Evolutionary conservation across 2,113 vertebrate genomes (phyloP).

Genomic region (Smithornis capensis): DNA sequence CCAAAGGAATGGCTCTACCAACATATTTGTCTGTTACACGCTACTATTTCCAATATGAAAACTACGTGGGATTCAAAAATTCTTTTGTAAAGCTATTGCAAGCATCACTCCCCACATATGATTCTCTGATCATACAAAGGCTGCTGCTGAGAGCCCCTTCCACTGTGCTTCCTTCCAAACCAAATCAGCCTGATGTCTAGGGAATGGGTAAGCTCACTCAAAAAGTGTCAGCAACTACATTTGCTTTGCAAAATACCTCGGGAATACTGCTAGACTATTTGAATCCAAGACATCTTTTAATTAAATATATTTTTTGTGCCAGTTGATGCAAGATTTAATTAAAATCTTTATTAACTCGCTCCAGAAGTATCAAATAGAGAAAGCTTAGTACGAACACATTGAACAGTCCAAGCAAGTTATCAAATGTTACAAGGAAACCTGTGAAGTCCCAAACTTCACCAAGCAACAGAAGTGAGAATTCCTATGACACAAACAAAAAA

Average conservation of each 20-base stretch:
- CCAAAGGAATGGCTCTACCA: background rate
- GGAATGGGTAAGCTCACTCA: background rate
- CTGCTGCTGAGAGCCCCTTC: background rate
- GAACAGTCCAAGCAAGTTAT: background rate
- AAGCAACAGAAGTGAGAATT: background rate
- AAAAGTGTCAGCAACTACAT: background rate
- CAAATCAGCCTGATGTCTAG: background rate
- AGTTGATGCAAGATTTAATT: constrained; percentile 40
- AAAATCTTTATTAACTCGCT: constrained; percentile 24
- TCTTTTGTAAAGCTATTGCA: background rate
- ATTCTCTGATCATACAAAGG: background rate
- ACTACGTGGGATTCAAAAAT: background rate
- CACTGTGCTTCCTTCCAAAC: background rate
- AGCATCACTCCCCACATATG: background rate
- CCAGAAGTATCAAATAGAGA: background rate
- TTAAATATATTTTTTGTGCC: constrained; percentile 23
- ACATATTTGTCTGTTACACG: background rate
- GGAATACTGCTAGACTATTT: constrained; percentile 31
- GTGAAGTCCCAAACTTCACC: background rate
- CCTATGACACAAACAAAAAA: background rate
- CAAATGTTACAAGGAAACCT: background rate
- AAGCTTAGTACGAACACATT: background rate
- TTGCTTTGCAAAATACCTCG: constrained; percentile 22
- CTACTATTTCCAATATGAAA: background rate
- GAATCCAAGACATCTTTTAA: constrained; percentile 44